Evolutionary conservation across 2,888 invertebrate genomes (phyloP).

Genomic region (Rhagonycha lutea): DNA sequence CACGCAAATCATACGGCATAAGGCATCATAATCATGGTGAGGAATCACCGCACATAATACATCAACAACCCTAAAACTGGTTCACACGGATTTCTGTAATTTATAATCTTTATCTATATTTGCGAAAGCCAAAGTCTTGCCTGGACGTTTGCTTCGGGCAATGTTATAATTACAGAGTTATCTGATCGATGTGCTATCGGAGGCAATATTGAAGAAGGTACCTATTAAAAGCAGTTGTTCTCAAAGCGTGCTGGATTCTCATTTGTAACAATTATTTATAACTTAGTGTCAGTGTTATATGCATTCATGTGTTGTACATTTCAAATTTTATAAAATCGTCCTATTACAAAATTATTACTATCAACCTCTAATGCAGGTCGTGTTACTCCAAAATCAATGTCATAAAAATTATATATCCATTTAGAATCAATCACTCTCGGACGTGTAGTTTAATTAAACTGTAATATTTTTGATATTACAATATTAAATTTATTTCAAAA

Average conservation of each 20-base stretch:
- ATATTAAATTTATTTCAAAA: too few species aligned
- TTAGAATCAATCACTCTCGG: neutral
- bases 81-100: constrained; percentile 37
- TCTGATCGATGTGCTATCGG: constrained; percentile 43
- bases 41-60: constrained; percentile 35
- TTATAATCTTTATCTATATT: constrained; percentile 35
- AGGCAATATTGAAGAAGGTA: constrained; percentile 48
- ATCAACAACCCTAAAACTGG: constrained; percentile 37
- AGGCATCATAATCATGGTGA: constrained; percentile 29
- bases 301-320: constrained; percentile 13
- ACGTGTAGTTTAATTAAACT: neutral
- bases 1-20: constrained; percentile 42
- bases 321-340: constrained; percentile 5
- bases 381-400: neutral
- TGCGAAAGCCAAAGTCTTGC: constrained; percentile 27
- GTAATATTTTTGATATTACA: neutral
- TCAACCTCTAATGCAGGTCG: neutral
- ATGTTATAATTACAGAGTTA: constrained; percentile 43
- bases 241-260: constrained; percentile 46
- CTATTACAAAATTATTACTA: neutral
- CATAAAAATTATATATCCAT: neutral
- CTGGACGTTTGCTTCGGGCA: constrained; percentile 33
- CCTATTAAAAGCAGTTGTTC: constrained; percentile 51
- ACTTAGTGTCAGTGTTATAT: constrained; percentile 42
- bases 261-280: constrained; percentile 56